phyloP scores from a whole-genome alignment of 2,888 invertebrate species.

The Ophion ventricosus region DNA sequence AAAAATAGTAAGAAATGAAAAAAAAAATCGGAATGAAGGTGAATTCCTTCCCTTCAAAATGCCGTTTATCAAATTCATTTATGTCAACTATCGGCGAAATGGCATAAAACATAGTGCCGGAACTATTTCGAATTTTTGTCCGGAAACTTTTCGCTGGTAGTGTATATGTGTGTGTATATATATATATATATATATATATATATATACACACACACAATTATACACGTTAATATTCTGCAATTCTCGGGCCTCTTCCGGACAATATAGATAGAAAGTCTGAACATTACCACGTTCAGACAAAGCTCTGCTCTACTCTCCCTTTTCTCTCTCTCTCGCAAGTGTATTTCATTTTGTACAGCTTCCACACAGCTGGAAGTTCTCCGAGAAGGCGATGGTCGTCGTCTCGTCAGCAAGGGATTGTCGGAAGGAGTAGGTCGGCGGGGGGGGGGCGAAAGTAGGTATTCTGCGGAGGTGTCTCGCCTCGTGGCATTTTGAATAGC shows the following conservation, averaged over 20 bases:
- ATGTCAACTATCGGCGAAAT: too few species aligned
- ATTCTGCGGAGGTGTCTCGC: neutral
- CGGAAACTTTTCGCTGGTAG: too few species aligned
- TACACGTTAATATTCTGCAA: neutral
- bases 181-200: too few species aligned
- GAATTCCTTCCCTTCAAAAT: too few species aligned
- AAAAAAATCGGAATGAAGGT: too few species aligned
- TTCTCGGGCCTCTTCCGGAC: slow-evolving; percentile 10
- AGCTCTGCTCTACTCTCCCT: neutral
- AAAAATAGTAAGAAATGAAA: too few species aligned
- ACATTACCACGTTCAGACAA: neutral
- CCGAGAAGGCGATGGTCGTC: slow-evolving; percentile 11
- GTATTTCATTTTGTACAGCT: slow-evolving; percentile 32
- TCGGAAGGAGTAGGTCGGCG: neutral
- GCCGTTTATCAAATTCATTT: too few species aligned
- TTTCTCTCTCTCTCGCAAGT: neutral
- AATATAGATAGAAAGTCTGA: neutral
- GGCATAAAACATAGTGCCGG: too few species aligned
- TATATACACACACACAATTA: neutral
- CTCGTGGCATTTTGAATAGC: slow-evolving; percentile 27
- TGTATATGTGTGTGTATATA: too few species aligned
- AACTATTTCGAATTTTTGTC: too few species aligned
- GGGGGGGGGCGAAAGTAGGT: neutral
- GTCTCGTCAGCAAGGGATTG: slow-evolving; percentile 4
- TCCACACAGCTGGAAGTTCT: slow-evolving; percentile 37